These are phyloP conservation scores for Tribolium castaneum DNA, from an alignment of 1,140 invertebrate genomes.

Conservation along the genomic window DNA sequence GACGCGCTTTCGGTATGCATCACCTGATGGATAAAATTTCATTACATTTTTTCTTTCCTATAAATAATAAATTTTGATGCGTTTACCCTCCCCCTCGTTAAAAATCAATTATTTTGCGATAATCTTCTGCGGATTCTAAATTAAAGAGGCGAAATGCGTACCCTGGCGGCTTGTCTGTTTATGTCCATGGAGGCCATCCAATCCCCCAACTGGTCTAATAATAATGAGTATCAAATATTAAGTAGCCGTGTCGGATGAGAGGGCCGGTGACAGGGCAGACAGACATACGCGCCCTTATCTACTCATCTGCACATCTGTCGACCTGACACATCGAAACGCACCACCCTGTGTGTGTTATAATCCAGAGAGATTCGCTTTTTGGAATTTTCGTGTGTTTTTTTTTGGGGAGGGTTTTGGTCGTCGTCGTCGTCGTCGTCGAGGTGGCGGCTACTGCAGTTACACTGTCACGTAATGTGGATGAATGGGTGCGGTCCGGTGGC, in stretches of 20 bases:
- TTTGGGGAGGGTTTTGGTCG: background rate
- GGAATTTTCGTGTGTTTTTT: background rate
- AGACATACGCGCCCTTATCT: conserved; percentile 42
- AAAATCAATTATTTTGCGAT: conserved; percentile 2
- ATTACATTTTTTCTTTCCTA: too few relatives aligned
- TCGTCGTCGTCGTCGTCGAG: conserved; percentile 1
- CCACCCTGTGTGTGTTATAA: background rate
- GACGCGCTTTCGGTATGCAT: background rate
- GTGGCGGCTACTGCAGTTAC: background rate
- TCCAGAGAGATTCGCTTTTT: background rate
- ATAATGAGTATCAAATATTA: conserved; percentile 44
- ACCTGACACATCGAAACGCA: background rate
- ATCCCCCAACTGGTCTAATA: conserved; percentile 32
- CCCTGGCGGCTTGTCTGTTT: conserved; percentile 38
- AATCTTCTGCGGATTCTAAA: background rate
- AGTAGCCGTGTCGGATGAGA: conserved; percentile 41
- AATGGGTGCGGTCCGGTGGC: conserved; percentile 49
- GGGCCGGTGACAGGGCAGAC: conserved; percentile 32
- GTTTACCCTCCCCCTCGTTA: background rate
- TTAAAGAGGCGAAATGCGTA: conserved; percentile 35
- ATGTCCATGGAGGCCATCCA: background rate
- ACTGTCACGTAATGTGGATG: conserved; percentile 50
- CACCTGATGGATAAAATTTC: background rate
- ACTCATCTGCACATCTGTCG: conserved; percentile 40
- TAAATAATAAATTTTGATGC: too few relatives aligned